Evolutionary conservation across 2,888 invertebrate species (phyloP).

Genomic region (Shargacucullia verbasci): DNA sequence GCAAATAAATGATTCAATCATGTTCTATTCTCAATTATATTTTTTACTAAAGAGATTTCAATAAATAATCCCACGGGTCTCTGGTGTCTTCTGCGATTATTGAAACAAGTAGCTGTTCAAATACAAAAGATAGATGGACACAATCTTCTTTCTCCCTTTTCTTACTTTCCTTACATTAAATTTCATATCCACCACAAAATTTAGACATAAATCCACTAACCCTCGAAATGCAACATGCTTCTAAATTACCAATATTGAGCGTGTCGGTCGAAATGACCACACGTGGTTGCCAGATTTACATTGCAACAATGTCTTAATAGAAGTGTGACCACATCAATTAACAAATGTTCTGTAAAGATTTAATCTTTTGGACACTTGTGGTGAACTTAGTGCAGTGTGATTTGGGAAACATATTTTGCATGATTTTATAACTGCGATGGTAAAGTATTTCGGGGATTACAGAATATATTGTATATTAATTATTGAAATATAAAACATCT

Average conservation of each 20-base stretch:
- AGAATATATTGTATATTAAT: too few relatives aligned
- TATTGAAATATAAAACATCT: too few relatives aligned
- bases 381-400: conserved; percentile 23
- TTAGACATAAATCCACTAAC: conserved; percentile 52
- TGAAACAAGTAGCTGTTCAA: too few relatives aligned
- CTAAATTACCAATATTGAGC: conserved; percentile 65
- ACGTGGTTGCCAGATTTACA: conserved; percentile 73
- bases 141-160: too few relatives aligned
- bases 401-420: conserved; percentile 52
- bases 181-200: conserved; percentile 5
- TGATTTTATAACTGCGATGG: conserved; percentile 10
- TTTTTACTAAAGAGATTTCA: too few relatives aligned
- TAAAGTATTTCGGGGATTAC: not conserved
- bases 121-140: too few relatives aligned
- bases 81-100: too few relatives aligned
- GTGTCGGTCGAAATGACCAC: conserved; percentile 70
- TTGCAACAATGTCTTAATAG: conserved; percentile 65
- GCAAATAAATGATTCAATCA: too few relatives aligned
- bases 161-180: too few relatives aligned
- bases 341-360: conserved; percentile 66
- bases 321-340: conserved; percentile 67
- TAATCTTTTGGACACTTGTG: conserved; percentile 55
- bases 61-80: too few relatives aligned
- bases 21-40: too few relatives aligned
- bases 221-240: conserved; percentile 61